A percentile compares a stretch with the other conserved stretches of the same genome.
phyloP scores from a whole-genome alignment of 2,888 invertebrate genomes.

The Dryocosmus kuriphilus region DNA sequence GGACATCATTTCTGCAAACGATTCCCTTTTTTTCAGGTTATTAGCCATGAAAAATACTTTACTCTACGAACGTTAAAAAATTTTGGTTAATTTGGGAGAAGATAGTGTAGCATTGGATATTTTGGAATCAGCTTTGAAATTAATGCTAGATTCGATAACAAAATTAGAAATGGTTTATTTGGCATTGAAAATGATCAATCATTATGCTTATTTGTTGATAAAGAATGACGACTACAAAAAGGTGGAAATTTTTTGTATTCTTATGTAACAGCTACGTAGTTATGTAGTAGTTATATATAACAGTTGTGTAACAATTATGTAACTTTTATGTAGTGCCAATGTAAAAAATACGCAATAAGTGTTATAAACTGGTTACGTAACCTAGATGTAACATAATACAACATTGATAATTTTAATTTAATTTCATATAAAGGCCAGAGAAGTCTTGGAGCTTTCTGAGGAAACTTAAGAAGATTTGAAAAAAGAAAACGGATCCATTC shows the following conservation, averaged over 20 bases:
- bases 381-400: neutral
- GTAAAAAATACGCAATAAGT: neutral
- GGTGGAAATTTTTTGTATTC: neutral
- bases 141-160: slow-evolving; percentile 47
- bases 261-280: neutral
- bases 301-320: no score
- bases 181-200: slow-evolving; percentile 80
- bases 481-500: slow-evolving; percentile 71
- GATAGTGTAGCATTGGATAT: slow-evolving; percentile 51
- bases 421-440: slow-evolving; percentile 71
- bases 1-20: neutral
- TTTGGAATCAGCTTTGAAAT: slow-evolving; percentile 46
- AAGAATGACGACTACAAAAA: slow-evolving; percentile 78
- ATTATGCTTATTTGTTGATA: slow-evolving; percentile 80
- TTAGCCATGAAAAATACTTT: slow-evolving; percentile 57
- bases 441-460: slow-evolving; percentile 79
- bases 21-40: slow-evolving; percentile 43
- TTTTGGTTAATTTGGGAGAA: slow-evolving; percentile 49
- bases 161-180: slow-evolving; percentile 75
- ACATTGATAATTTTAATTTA: neutral
- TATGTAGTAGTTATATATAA: neutral
- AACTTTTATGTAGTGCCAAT: no score
- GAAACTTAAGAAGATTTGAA: slow-evolving; percentile 77
- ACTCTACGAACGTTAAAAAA: slow-evolving; percentile 57
- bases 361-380: neutral